These are phyloP conservation scores for Ptychodera flava DNA, from an alignment of 35 echinoderm and acorn worm genomes.

Conservation along the genomic window DNA sequence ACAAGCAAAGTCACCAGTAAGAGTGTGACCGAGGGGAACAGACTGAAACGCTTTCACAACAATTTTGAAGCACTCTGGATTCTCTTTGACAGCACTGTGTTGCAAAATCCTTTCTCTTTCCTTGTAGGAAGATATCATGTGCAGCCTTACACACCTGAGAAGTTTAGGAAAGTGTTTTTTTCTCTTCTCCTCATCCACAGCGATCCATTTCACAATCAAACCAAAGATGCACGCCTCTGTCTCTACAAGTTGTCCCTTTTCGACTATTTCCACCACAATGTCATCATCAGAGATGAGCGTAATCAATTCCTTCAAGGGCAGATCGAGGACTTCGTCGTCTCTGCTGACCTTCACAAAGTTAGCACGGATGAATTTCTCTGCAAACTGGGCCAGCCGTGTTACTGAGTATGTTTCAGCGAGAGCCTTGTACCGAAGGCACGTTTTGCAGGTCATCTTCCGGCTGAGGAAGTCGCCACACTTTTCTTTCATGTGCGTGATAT, in stretches of 20 bases:
- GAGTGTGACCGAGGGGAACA: neutral
- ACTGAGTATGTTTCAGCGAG: neutral
- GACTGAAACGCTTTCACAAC: neutral
- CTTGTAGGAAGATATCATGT: neutral
- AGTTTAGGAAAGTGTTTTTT: neutral
- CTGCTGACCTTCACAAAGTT: constrained; percentile 13
- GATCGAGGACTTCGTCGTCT: neutral
- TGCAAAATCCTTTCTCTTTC: neutral
- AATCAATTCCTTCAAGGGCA: constrained; percentile 7
- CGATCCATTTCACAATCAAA: neutral
- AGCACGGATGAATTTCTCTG: constrained; percentile 15
- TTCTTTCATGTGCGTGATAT: neutral
- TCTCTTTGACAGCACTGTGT: neutral
- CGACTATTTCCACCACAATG: neutral
- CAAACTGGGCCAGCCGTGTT: neutral
- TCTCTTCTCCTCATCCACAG: neutral
- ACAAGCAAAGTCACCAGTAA: neutral
- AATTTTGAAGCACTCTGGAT: neutral
- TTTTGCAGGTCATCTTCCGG: constrained; percentile 6
- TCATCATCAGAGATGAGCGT: constrained; percentile 1
- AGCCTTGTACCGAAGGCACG: constrained; percentile 4
- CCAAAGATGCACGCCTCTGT: constrained; percentile 5
- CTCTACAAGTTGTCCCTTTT: neutral
- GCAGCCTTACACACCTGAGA: neutral
- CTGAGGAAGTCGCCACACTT: constrained; percentile 20